phyloP scores from a whole-genome alignment of 2,113 vertebrate species.

The Solea senegalensis region DNA sequence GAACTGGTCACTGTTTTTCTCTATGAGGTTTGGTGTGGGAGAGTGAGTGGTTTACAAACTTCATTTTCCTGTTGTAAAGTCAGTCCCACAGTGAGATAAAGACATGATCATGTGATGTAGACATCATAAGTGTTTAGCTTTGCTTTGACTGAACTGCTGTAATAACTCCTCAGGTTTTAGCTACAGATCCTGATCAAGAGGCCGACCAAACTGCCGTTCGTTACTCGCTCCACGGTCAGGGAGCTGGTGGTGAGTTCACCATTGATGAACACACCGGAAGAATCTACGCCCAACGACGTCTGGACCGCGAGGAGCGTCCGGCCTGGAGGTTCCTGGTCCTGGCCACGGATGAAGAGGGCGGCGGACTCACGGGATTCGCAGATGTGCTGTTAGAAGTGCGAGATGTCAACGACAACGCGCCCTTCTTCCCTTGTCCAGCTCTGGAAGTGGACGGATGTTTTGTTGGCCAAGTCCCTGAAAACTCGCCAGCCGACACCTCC shows the following conservation, averaged over 20 bases:
- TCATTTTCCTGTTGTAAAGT: no score
- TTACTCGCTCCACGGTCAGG: conserved; percentile 89
- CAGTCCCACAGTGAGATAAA: no score
- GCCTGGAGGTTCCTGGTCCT: conserved; percentile 88
- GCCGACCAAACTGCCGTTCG: conserved; percentile 85
- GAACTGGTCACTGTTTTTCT: no score
- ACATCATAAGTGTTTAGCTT: no score
- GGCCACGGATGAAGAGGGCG: conserved; percentile 86
- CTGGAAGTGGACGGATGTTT: conserved; percentile 84
- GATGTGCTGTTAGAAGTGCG: conserved; percentile 87
- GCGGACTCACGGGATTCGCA: conserved; percentile 89
- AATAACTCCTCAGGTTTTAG: conserved; percentile 82
- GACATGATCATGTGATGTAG: no score
- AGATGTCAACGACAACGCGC: conserved; percentile 87
- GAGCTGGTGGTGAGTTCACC: conserved; percentile 85
- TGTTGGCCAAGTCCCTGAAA: conserved; percentile 83
- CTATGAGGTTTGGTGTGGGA: no score
- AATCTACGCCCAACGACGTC: conserved; percentile 79
- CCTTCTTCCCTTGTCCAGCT: conserved; percentile 84
- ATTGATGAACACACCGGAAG: conserved; percentile 84
- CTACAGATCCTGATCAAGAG: conserved; percentile 86
- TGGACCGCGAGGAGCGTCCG: conserved; percentile 85
- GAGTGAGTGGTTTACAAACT: no score
- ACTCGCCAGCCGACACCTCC: conserved; percentile 85
- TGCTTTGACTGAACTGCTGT: no score